These are phyloP conservation scores for Phataginus tricuspis DNA, from an alignment of 2,797 vertebrate genomes.

Conservation along the genomic window DNA sequence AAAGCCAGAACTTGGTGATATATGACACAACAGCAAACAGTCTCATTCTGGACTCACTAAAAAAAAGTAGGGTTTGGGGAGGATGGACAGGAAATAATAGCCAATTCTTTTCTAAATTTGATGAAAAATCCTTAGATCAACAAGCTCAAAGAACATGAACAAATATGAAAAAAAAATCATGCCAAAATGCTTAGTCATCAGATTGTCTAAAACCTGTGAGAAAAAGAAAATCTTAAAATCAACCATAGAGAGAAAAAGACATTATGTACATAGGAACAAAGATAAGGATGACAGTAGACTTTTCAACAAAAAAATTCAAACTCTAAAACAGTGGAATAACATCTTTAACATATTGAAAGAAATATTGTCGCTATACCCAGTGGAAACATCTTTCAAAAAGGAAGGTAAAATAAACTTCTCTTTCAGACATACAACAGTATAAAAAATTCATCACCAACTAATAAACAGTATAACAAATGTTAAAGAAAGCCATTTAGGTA, in stretches of 20 bases:
- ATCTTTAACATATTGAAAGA: not conserved
- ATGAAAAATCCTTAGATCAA: not conserved
- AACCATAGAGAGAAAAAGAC: not conserved
- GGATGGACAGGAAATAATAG: not conserved
- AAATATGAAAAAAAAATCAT: slow-evolving; percentile 21
- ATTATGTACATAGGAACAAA: not conserved
- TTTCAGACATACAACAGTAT: not conserved
- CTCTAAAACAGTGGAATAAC: not conserved
- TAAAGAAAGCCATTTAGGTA: not conserved
- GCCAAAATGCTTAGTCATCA: not conserved
- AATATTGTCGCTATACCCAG: not conserved
- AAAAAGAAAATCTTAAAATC: slow-evolving; percentile 29
- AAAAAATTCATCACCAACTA: not conserved
- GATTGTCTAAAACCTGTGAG: not conserved
- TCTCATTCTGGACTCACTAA: not conserved
- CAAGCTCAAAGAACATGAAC: not conserved
- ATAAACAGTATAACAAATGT: not conserved
- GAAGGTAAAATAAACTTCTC: not conserved
- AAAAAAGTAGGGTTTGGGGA: not conserved
- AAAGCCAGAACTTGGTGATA: not conserved
- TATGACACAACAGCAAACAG: not conserved
- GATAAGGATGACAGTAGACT: not conserved
- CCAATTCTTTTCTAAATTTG: not conserved
- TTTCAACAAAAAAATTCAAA: slow-evolving; percentile 1
- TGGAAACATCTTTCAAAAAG: not conserved